Evolutionary conservation across 2,888 invertebrate genomes (phyloP), one percentile per base, ranked within the genome.

Genomic region (Limnephilus rhombicus): DNA sequence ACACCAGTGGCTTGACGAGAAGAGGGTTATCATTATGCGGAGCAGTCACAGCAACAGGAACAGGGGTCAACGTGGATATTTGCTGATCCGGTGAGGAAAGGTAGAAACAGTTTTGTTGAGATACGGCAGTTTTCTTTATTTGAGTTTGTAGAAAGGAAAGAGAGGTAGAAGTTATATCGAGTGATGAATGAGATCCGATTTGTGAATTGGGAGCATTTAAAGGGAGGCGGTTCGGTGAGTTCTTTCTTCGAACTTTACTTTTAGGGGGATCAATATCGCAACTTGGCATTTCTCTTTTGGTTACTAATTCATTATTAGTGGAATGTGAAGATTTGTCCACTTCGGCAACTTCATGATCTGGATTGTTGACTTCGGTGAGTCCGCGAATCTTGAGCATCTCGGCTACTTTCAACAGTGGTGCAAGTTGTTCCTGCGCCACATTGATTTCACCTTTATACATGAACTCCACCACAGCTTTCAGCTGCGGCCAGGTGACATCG

Each of bases 391-490:
- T 98, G 80, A 98, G 95, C 94, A 97, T 88, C 81, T 92, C 92
- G 7, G 92, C 92, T 18, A 90, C 92, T 81, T 90, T 92, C 11
- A 92, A 82, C 31, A 92, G 31, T 1, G 92, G 92, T 18, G 90
- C 92, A 3, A 92, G 80, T 45, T 92, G 92, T n/a, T 98, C 98
- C 95, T 99, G 98, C 90, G 98, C 98, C 93, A 99, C 99, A 95
- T 99, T 99, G 94, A 99, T 98, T 96, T 99, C 99, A 29, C 99
- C 99, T 94, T 98, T 98, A 96, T 99, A 99, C 99, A 99, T 99
- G 94, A 99, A 99, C 95, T 99, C 98, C 89, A 99, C 98, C 92
- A 98, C 98, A 92, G 98, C 98, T 95, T 98, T 98, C 93, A 99
- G 96, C 94, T 99, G 99, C 92, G 90, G 81, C 92, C 92, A 92